A percentile compares a stretch with the other conserved stretches of the same genome.
phyloP scores from a whole-genome alignment of 2,113 vertebrate species.

The Prinia subflava region DNA sequence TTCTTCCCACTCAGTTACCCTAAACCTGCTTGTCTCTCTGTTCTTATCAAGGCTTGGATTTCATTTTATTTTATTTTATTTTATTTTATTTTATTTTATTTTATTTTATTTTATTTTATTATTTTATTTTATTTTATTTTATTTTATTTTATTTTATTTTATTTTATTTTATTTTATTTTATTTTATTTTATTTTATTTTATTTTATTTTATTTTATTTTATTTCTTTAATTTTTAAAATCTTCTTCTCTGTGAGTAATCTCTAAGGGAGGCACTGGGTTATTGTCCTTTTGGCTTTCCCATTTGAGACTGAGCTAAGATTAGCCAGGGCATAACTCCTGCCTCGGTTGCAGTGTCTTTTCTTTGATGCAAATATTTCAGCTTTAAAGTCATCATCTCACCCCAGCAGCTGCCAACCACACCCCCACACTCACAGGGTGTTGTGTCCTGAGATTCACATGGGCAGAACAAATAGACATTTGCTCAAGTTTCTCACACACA shows the following conservation, averaged over 20 bases:
- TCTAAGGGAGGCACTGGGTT: neutral
- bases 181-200: neutral
- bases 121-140: neutral
- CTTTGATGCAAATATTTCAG: neutral
- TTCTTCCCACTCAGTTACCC: neutral
- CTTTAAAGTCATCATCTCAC: neutral
- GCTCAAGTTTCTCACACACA: neutral
- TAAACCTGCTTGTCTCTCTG: neutral
- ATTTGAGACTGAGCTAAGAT: neutral
- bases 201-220: neutral
- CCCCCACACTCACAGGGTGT: neutral
- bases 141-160: neutral
- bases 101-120: neutral
- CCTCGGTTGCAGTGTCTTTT: neutral
- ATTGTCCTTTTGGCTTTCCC: neutral
- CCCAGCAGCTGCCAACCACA: neutral
- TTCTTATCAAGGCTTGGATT: neutral
- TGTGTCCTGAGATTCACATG: neutral
- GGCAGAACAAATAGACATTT: neutral
- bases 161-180: neutral
- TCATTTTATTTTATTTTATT: neutral
- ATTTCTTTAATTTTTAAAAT: neutral
- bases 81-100: neutral
- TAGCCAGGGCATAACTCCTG: neutral
- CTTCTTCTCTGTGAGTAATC: neutral